These are phyloP conservation scores for Esperia sulphurella DNA, from an alignment of 2,888 invertebrate species.

Conservation along the genomic window DNA sequence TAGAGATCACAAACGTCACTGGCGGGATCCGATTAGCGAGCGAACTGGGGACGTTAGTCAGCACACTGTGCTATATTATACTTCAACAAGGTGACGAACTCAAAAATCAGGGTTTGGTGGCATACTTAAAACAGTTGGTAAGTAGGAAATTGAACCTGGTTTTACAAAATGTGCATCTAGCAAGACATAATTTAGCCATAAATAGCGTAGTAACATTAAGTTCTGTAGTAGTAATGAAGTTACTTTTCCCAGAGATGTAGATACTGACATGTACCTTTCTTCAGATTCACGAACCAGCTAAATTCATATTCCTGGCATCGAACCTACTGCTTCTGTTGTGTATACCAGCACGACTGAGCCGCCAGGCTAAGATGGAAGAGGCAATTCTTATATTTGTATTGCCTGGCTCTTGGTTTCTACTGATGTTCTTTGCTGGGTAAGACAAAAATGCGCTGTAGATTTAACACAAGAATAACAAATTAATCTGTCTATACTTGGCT, in stretches of 20 bases:
- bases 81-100: slow-evolving; percentile 97
- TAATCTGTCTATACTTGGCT: no score
- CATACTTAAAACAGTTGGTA: slow-evolving; percentile 95
- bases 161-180: not conserved
- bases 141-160: slow-evolving; percentile 24
- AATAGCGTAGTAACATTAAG: no score
- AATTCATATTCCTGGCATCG: slow-evolving; percentile 94
- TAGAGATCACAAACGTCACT: slow-evolving; percentile 52
- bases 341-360: slow-evolving; percentile 90
- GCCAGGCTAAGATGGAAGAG: slow-evolving; percentile 90
- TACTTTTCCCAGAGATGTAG: no score
- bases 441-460: slow-evolving; percentile 6
- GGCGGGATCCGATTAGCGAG: slow-evolving; percentile 83
- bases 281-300: slow-evolving; percentile 95
- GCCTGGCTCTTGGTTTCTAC: slow-evolving; percentile 97
- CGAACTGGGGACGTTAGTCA: slow-evolving; percentile 91
- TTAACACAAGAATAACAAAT: no score
- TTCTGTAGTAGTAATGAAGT: no score
- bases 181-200: no score
- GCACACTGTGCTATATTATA: slow-evolving; percentile 92
- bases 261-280: slow-evolving; percentile 1
- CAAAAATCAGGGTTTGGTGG: slow-evolving; percentile 93
- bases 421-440: slow-evolving; percentile 99
- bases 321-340: slow-evolving; percentile 94
- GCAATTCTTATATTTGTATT: slow-evolving; percentile 94